Conservation (phyloP, 2,888 invertebrate genomes). For the Panopea generosa region DNA sequence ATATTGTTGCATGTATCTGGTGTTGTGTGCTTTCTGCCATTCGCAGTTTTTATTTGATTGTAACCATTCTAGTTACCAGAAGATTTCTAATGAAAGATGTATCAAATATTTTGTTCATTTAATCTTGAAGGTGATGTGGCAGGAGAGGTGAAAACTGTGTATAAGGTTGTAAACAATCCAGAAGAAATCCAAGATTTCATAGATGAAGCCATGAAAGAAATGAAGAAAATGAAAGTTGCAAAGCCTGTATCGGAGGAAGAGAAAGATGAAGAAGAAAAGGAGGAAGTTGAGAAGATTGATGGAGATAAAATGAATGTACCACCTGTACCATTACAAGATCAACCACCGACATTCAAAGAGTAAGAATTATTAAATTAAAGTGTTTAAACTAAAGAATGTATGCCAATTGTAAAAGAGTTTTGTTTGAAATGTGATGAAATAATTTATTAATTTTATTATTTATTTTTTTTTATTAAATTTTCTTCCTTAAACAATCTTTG, state of each 20-base stretch:
- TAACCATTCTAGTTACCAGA: no score
- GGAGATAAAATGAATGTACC: not conserved
- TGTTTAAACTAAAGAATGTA: no score
- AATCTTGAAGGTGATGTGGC: constrained; percentile 8
- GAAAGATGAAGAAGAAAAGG: constrained; percentile 24
- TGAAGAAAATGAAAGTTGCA: constrained; percentile 16
- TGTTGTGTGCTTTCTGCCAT: no score
- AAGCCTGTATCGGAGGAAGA: constrained; percentile 3
- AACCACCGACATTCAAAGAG: constrained; percentile 11
- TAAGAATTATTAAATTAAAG: constrained; percentile 4
- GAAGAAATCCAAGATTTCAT: constrained; percentile 60
- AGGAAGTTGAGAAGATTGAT: constrained; percentile 27
- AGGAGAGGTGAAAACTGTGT: constrained; percentile 38
- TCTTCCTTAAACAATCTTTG: no score
- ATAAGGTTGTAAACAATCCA: constrained; percentile 50
- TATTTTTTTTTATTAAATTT: no score
- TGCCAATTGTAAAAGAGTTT: no score
- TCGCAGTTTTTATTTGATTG: no score
- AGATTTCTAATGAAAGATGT: no score
- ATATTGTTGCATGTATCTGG: no score
- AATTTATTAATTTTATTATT: no score
- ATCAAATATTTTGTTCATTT: no score
- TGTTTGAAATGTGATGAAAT: no score
- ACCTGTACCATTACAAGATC: not conserved
- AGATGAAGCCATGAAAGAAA: constrained; percentile 54